Conservation (phyloP, 2,113 vertebrate species). For the Mesitornis unicolor region DNA sequence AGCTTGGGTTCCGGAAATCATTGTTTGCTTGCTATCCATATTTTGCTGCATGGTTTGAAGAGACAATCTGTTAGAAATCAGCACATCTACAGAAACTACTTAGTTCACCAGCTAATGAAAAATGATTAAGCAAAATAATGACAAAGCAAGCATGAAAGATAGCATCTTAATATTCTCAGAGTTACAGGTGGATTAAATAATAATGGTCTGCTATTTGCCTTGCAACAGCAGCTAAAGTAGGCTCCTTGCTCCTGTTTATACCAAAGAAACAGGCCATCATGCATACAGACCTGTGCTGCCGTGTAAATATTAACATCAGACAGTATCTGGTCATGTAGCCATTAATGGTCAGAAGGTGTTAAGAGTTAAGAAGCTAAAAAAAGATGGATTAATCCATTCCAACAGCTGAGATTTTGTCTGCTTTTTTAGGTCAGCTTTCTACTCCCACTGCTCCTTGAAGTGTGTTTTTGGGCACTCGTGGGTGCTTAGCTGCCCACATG, state of each 20-base stretch:
- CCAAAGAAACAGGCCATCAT: not conserved
- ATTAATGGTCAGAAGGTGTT: not conserved
- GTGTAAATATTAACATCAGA: not conserved
- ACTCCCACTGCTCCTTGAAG: not conserved
- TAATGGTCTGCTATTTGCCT: not conserved
- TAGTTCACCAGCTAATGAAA: slow-evolving; percentile 4
- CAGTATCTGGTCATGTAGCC: not conserved
- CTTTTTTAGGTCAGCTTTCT: not conserved
- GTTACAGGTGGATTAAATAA: not conserved
- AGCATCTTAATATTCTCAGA: slow-evolving; percentile 5
- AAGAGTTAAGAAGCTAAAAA: not conserved
- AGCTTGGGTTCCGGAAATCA: not conserved
- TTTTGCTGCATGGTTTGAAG: not conserved
- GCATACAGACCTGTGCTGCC: not conserved
- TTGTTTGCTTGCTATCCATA: not conserved
- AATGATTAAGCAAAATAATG: not conserved
- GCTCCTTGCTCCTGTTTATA: not conserved
- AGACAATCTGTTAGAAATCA: not conserved
- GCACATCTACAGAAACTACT: not conserved
- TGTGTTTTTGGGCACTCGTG: not conserved
- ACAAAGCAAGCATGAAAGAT: not conserved
- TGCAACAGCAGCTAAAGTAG: not conserved
- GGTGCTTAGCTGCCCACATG: not conserved
- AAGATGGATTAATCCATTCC: not conserved
- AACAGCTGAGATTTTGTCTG: not conserved